Percentiles rank a stretch among this genome's conserved stretches.
These are phyloP conservation scores for Coracopsis vasa DNA, from an alignment of 2,113 vertebrate species.

Conservation along the genomic window DNA sequence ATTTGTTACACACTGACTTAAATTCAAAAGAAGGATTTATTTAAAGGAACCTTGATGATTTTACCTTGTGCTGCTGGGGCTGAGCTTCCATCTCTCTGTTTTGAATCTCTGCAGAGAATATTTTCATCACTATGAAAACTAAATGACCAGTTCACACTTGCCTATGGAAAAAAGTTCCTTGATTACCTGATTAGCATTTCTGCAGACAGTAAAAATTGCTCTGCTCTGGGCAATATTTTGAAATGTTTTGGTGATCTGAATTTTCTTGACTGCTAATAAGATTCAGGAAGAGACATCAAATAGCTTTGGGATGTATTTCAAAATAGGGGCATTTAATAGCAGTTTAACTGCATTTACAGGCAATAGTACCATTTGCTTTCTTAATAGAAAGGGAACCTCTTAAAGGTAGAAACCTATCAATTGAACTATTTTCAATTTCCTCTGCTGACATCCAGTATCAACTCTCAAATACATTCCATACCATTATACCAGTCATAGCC, in stretches of 20 bases:
- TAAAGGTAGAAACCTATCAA: slow-evolving; percentile 21
- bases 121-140: neutral
- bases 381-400: slow-evolving; percentile 3
- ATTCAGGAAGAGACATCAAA: neutral
- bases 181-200: neutral
- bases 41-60: neutral
- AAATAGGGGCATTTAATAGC: neutral
- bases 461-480: neutral
- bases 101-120: neutral
- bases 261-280: slow-evolving; percentile 24
- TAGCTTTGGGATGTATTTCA: slow-evolving; percentile 17
- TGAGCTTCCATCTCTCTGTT: neutral
- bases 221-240: neutral
- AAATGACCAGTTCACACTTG: slow-evolving; percentile 14
- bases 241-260: neutral
- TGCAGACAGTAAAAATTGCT: neutral
- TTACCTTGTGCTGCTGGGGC: neutral
- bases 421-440: slow-evolving; percentile 35
- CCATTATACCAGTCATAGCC: neutral
- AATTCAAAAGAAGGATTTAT: neutral
- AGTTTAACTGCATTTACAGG: slow-evolving; percentile 17
- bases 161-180: neutral
- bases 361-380: slow-evolving; percentile 1
- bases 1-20: neutral
- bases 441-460: neutral